These are phyloP conservation scores for Alethe diademata DNA, from an alignment of 2,113 vertebrate genomes.

Conservation along the genomic window DNA sequence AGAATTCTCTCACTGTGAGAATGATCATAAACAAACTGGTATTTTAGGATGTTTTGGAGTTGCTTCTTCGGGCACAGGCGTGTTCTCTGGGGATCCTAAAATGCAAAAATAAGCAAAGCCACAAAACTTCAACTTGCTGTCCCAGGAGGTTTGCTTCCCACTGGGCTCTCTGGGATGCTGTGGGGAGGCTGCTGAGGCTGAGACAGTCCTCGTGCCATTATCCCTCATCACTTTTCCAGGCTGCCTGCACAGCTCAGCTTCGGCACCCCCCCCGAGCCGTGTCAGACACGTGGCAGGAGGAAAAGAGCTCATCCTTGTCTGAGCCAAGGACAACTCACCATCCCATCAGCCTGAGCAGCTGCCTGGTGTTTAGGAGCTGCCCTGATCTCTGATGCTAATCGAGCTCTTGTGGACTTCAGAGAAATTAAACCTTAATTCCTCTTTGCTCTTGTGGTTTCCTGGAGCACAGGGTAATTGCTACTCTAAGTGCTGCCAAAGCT, in stretches of 20 bases:
- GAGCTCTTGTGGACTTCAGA: not conserved
- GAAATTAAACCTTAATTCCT: slow-evolving; percentile 29
- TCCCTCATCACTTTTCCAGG: not conserved
- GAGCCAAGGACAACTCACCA: not conserved
- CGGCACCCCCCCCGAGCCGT: accelerated
- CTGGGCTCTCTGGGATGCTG: not conserved
- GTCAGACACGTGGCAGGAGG: not conserved
- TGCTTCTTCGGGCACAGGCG: not conserved
- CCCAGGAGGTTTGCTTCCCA: not conserved
- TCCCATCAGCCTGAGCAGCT: not conserved
- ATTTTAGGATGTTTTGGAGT: not conserved
- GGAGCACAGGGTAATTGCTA: slow-evolving; percentile 15
- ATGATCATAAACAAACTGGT: not conserved
- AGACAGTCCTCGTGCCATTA: accelerated
- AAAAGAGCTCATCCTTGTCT: not conserved
- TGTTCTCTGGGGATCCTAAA: not conserved
- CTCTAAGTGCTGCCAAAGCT: slow-evolving; percentile 3
- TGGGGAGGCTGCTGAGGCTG: not conserved
- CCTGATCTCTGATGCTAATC: not conserved
- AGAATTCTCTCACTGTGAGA: not conserved
- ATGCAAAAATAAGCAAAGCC: not conserved
- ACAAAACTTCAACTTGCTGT: not conserved
- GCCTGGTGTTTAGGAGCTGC: not conserved
- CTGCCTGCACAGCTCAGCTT: not conserved
- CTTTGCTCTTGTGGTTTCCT: slow-evolving; percentile 44